A percentile compares a stretch with the other conserved stretches of the same genome.
phyloP scores from a whole-genome alignment of 1,140 invertebrate genomes.

The Papilio xuthus region DNA sequence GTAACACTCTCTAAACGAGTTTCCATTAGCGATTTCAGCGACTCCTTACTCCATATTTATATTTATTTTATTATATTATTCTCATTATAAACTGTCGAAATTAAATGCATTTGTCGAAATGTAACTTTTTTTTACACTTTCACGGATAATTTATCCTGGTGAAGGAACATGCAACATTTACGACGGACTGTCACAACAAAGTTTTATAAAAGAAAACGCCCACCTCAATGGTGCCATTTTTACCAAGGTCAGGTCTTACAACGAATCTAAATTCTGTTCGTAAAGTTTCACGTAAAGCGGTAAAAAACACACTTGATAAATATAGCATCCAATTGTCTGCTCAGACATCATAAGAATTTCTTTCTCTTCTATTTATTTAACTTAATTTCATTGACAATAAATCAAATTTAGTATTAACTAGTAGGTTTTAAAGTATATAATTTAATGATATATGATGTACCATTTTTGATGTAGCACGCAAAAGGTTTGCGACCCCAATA shows the following conservation, averaged over 20 bases:
- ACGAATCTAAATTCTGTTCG: neutral
- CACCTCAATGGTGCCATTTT: slow-evolving; percentile 2
- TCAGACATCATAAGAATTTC: neutral
- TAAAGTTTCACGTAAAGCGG: neutral
- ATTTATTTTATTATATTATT: neutral
- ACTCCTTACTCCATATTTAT: too few relatives aligned
- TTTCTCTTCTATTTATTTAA: neutral
- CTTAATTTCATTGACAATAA: neutral
- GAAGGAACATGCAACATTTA: slow-evolving; percentile 1
- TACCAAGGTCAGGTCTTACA: slow-evolving; percentile 12
- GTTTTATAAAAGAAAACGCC: neutral
- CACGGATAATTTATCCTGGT: neutral
- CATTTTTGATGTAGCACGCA: too few relatives aligned
- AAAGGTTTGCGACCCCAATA: too few relatives aligned
- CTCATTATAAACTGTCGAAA: neutral
- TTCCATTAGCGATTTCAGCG: too few relatives aligned
- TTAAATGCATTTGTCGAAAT: too few relatives aligned
- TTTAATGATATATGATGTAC: too few relatives aligned
- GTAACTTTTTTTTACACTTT: neutral
- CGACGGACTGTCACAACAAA: neutral
- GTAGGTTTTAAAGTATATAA: too few relatives aligned
- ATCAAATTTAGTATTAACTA: too few relatives aligned
- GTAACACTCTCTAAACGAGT: neutral
- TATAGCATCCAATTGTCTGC: neutral
- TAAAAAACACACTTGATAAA: slow-evolving; percentile 4